Conservation (phyloP, 2,888 invertebrate species). For the Apodemia mormo region DNA sequence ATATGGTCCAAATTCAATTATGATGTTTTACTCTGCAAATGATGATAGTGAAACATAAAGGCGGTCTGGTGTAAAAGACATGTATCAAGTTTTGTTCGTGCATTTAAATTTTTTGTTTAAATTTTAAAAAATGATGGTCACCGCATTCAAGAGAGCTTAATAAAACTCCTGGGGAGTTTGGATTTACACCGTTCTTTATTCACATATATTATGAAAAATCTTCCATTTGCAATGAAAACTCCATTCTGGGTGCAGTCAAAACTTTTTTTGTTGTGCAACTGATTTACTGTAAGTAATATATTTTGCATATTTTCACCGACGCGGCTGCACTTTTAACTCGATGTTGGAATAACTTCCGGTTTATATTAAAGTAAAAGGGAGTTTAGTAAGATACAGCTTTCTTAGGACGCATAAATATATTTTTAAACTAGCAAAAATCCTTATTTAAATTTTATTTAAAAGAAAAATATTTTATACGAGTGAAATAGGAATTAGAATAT, state of each 20-base stretch:
- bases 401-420: not conserved
- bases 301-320: conserved; percentile 46
- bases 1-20: too few species aligned
- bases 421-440: not conserved
- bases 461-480: too few species aligned
- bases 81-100: too few species aligned
- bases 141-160: conserved; percentile 30
- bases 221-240: conserved; percentile 42
- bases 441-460: too few species aligned
- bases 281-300: conserved; percentile 50
- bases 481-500: too few species aligned
- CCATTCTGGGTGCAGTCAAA: conserved; percentile 42
- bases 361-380: conserved; percentile 30
- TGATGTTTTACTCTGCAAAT: too few species aligned
- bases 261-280: conserved; percentile 46
- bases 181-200: conserved; percentile 38
- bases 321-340: conserved; percentile 51
- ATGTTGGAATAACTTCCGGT: conserved; percentile 57
- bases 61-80: too few species aligned
- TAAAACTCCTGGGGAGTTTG: conserved; percentile 34
- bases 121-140: conserved; percentile 24
- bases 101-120: too few species aligned
- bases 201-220: conserved; percentile 40
- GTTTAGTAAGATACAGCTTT: conserved; percentile 47
- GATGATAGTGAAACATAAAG: too few species aligned